Conservation (phyloP, 2,797 vertebrate genomes). For the Glossophaga mutica region DNA sequence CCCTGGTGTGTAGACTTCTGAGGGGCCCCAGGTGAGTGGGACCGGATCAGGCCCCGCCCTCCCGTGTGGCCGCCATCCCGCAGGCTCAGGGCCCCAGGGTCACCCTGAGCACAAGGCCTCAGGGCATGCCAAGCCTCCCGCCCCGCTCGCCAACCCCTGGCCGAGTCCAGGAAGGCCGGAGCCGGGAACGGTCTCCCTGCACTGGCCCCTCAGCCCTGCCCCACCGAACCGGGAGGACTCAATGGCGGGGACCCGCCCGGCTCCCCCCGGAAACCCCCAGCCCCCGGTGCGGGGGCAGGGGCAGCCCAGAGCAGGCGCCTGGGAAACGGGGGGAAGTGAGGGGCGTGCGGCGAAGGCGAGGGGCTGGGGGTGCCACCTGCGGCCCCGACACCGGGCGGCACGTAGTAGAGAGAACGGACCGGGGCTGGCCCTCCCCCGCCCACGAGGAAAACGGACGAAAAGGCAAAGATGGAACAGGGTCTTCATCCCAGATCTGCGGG, state of each 20-base stretch:
- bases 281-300: not conserved
- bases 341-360: too few species aligned
- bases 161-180: fast-evolving
- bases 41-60: not conserved
- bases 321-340: fast-evolving
- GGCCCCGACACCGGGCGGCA: not conserved
- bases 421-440: not conserved
- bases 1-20: fast-evolving
- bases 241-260: not conserved
- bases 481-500: not conserved
- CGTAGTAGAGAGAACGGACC: fast-evolving
- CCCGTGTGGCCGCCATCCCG: not conserved
- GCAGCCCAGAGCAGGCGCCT: not conserved
- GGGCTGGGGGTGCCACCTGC: too few species aligned
- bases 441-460: fast-evolving
- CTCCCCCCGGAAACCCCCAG: not conserved
- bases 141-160: fast-evolving
- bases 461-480: not conserved
- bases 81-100: not conserved
- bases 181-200: not conserved
- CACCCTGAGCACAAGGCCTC: not conserved
- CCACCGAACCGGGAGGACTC: not conserved
- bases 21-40: not conserved
- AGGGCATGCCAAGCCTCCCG: too few species aligned
- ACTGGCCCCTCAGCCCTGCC: fast-evolving